Conservation (phyloP, 2,797 vertebrate genomes). For the Chromis chromis region DNA sequence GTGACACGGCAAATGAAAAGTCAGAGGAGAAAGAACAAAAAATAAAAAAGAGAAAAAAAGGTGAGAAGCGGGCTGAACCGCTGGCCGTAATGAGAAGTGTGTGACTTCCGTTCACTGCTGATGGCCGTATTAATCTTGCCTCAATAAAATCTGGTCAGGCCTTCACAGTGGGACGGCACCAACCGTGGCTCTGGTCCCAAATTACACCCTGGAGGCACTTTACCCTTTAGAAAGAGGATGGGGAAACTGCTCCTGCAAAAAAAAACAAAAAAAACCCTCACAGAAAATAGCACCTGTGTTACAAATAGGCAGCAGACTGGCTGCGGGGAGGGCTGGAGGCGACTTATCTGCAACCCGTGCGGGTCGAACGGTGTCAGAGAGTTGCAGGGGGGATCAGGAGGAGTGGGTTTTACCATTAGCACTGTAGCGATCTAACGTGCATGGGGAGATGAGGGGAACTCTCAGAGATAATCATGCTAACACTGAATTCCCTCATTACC, state of each 20-base stretch:
- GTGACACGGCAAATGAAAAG: slow-evolving; percentile 46
- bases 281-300: slow-evolving; percentile 57
- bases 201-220: slow-evolving; percentile 71
- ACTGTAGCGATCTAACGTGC: slow-evolving; percentile 35
- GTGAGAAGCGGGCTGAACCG: slow-evolving; percentile 45
- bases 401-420: slow-evolving; percentile 51
- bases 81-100: slow-evolving; percentile 57
- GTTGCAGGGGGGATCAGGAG: slow-evolving; percentile 42
- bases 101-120: slow-evolving; percentile 54
- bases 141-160: slow-evolving; percentile 66
- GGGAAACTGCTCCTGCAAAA: slow-evolving; percentile 29
- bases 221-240: slow-evolving; percentile 68
- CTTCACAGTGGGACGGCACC: slow-evolving; percentile 58
- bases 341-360: slow-evolving; percentile 36
- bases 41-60: slow-evolving; percentile 13
- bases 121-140: slow-evolving; percentile 76
- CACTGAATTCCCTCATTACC: slow-evolving; percentile 67
- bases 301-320: slow-evolving; percentile 49
- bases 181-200: slow-evolving; percentile 50
- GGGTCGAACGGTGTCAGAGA: slow-evolving; percentile 30
- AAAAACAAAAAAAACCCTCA: slow-evolving; percentile 21
- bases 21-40: slow-evolving; percentile 51
- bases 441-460: slow-evolving; percentile 55
- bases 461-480: slow-evolving; percentile 73
- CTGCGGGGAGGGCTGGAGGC: slow-evolving; percentile 27